phyloP scores from a whole-genome alignment of 1,140 invertebrate species.

The Myzus persicae region DNA sequence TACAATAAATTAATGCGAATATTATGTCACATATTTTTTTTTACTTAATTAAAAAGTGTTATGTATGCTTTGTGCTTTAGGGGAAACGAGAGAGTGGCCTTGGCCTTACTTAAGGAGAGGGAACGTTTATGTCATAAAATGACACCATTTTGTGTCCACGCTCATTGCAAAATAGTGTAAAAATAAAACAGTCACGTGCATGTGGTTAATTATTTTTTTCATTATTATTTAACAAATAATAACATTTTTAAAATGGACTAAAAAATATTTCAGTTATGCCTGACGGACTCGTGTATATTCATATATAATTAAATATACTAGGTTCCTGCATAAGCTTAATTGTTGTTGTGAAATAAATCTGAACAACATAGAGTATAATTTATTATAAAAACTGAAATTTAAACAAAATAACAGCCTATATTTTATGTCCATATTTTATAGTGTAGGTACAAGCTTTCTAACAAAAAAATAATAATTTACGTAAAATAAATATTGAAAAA shows the following conservation, averaged over 20 bases:
- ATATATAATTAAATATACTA: not conserved
- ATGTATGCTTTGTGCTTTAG: slow-evolving; percentile 3
- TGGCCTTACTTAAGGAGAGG: slow-evolving; percentile 35
- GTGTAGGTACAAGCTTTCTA: not conserved
- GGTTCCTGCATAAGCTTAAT: not conserved
- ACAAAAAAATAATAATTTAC: not conserved
- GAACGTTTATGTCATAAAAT: slow-evolving; percentile 41
- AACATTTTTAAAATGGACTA: not conserved
- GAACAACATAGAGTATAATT: not conserved
- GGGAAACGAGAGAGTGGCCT: slow-evolving; percentile 43
- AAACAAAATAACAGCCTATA: not conserved
- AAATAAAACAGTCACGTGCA: slow-evolving; percentile 29
- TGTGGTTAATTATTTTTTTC: slow-evolving; percentile 39
- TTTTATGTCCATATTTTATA: not conserved
- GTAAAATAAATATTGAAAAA: not conserved
- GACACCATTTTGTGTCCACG: slow-evolving; percentile 33
- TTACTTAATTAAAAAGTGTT: not conserved
- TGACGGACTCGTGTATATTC: not conserved
- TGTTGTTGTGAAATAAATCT: not conserved
- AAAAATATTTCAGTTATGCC: not conserved
- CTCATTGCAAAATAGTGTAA: slow-evolving; percentile 45
- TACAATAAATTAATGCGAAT: not conserved
- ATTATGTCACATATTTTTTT: slow-evolving; percentile 22
- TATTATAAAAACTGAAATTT: not conserved
- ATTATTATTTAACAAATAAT: not conserved